Conservation (phyloP, 2,797 vertebrate genomes). For the Pachyuromys duprasi region DNA sequence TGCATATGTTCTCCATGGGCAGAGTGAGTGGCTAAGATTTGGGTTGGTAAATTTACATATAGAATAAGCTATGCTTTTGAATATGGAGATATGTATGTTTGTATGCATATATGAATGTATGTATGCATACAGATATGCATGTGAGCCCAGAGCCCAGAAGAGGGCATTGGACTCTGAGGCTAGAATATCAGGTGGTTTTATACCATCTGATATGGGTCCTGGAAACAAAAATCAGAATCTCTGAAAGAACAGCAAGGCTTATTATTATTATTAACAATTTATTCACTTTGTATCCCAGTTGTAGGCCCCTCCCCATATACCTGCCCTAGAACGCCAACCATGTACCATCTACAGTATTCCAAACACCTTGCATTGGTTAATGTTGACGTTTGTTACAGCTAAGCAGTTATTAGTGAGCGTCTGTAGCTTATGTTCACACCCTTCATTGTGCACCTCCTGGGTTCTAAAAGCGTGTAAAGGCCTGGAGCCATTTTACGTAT, state of each 20-base stretch:
- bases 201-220: not conserved
- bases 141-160: not conserved
- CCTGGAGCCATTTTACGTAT: not conserved
- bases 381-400: not conserved
- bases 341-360: not conserved
- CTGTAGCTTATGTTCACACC: not conserved
- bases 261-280: too few species aligned
- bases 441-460: fast-evolving
- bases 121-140: too few species aligned
- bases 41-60: not conserved
- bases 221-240: not conserved
- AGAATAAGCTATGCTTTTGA: not conserved
- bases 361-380: not conserved
- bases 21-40: not conserved
- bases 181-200: not conserved
- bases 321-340: not conserved
- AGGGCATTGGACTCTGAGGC: not conserved
- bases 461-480: not conserved
- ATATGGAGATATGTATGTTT: not conserved
- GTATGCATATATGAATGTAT: not conserved
- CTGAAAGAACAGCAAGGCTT: not conserved
- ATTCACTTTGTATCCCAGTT: too few species aligned
- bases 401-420: not conserved
- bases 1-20: fast-evolving
- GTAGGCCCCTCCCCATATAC: fast-evolving